A percentile compares a stretch with the other conserved stretches of the same genome.
Conservation (phyloP, 53 echinoderm and acorn worm species). For the Mesocentrotus franciscanus region DNA sequence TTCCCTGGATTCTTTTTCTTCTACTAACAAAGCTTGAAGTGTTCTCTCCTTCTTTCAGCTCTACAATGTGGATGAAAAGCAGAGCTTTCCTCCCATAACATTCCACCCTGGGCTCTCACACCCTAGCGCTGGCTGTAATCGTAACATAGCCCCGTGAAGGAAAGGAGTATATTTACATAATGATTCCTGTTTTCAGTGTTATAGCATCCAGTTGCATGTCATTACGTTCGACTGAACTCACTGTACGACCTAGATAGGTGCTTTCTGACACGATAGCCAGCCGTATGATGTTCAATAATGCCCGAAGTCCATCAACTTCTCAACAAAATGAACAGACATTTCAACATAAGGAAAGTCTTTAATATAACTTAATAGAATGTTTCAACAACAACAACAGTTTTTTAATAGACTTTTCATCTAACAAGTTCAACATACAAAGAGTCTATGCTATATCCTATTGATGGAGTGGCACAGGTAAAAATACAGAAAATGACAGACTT, state of each 20-base stretch:
- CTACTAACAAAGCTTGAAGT: not conserved
- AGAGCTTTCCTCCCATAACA: not conserved
- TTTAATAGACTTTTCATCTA: too few species aligned
- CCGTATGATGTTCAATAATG: not conserved
- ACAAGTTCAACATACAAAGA: too few species aligned
- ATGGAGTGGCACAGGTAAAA: not conserved
- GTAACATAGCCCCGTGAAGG: not conserved
- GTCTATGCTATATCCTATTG: not conserved
- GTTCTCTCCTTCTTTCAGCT: not conserved
- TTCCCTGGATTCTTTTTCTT: conserved; percentile 3
- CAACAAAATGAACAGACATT: not conserved
- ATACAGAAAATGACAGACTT: not conserved
- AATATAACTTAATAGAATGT: not conserved
- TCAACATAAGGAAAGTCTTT: not conserved
- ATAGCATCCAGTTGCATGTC: not conserved
- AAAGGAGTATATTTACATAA: conserved; percentile 48
- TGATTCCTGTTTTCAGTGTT: conserved; percentile 23
- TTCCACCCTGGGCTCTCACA: not conserved
- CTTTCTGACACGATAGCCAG: not conserved
- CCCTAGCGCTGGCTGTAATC: conserved; percentile 16
- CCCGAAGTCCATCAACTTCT: not conserved
- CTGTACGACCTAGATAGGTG: not conserved
- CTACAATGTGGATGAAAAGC: not conserved
- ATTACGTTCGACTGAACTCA: not conserved
- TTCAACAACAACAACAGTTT: too few species aligned